Base-by-base conservation (phyloP, 30 jellyfish, hydroid and myxozoan genomes). In the Pseudorhiza aurosa region DNA sequence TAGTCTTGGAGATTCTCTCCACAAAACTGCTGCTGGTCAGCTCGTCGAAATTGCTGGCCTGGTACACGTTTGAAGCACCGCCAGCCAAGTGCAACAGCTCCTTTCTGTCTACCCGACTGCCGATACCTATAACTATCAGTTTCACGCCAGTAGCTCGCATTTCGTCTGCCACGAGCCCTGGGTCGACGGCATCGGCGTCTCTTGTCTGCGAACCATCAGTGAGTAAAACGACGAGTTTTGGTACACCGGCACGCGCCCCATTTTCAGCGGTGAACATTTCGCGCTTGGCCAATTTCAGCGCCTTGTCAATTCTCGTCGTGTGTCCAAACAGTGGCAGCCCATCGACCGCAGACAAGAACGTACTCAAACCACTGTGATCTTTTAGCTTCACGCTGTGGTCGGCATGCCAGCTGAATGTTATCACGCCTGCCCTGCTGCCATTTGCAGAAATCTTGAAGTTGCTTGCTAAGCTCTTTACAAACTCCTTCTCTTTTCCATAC, bases 171-270 rank as follows among this genome's bases (percentile, higher is more conserved):
- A 85, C n/a, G n/a, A 14, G 33, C 9, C 71, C 90, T 21, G 96
- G 96, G 51, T 85, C 92, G 47, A 65, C 87, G 26, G 90, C 91
- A 58, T 85, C 91, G 19, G 75, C 77, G 58, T 68, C 91, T 40
- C 44, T 46, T 1, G 96, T 74, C 47, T 85, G 96, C 11, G 96
- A 81, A 4, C 96, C 96, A 55, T 85, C 96, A 8, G 96, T 85
- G 24, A 85, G 77, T 14, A 85, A 49, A 28, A 85, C 44, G 42
- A 85, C 62, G 21, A 85, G 75, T 74, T 85, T 85, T 18, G 96
- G 85, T 5, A 68, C 58, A 50, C 77, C 74, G 12, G 81, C 77
- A 7, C 91, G 96, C 21, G 87, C 96, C 0, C 96, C 96, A 58
- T 75, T 85, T 51, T 28, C 21, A 29, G 70, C 17, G 14, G 46